Base-by-base conservation (phyloP, 2,888 invertebrate genomes). In the Drosophila monieri region DNA sequence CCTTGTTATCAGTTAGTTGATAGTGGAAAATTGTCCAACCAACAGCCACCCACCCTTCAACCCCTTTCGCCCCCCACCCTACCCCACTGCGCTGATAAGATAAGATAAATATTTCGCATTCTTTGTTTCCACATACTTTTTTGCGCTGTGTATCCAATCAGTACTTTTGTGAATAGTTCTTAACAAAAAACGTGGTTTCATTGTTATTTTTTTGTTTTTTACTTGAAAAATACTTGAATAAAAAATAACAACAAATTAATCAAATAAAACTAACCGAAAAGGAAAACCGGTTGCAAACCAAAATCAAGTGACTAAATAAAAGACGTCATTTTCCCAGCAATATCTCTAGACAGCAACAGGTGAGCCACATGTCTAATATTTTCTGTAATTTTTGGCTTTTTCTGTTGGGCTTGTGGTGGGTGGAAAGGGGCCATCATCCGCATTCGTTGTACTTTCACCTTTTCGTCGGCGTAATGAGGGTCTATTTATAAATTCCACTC, bases 1-100 rank as follows among this genome's bases (percentile, higher is more conserved):
- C 30, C 41, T 25, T 47, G 60, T 59, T 80, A 77, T 79, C 77
- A 64, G 53, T 10, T 9, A n/a, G 14, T 30, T 78, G 85, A 79
- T 79, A 78, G 68, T 61, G 79, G 52, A 60, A 76, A 66, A 76
- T 78, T 76, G 74, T 65, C 69, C 79, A 62, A 76, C 43, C 10
- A 6, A 27, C 27, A 54, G 43, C 62, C 44, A 6, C 52, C 3
- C 21, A 12, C 14, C 64, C 43, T 27, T 15, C 43, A 12, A 35
- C 27, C 12, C 14, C 64, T 43, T 27, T n/a, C 35, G 12, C 35
- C 27, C 12, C n/a, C 21, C 49, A 27, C 43, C 14, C 14, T 14
- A 3, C 14, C 14, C 10, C 14, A n/a, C 1, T 10, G 10, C 14
- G 6, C 12, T 27, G 85, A 78, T 74, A 79, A 78, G 80, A 80